Evolutionary conservation across 2,113 vertebrate species (phyloP).

Genomic region (Festucalex cinctus): DNA sequence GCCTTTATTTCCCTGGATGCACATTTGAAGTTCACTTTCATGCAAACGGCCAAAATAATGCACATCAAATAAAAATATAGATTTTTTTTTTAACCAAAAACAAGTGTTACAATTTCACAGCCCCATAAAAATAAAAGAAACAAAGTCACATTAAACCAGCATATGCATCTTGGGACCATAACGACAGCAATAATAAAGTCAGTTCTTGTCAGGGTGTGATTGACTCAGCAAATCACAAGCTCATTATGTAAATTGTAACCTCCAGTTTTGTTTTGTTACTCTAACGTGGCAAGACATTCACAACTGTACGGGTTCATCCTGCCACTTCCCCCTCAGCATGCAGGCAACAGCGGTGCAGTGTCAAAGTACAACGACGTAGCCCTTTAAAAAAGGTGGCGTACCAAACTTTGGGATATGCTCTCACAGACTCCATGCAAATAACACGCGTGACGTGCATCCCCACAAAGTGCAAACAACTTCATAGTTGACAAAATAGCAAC

Average conservation of each 20-base stretch:
- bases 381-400: slow-evolving; percentile 51
- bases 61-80: slow-evolving; percentile 23
- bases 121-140: not conserved
- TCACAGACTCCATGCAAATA: slow-evolving; percentile 63
- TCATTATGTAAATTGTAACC: not conserved
- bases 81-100: slow-evolving; percentile 20
- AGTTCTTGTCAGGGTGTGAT: slow-evolving; percentile 25
- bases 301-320: slow-evolving; percentile 1
- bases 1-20: slow-evolving; percentile 58
- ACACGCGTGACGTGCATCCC: slow-evolving; percentile 61
- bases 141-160: slow-evolving; percentile 32
- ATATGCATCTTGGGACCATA: slow-evolving; percentile 20
- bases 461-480: slow-evolving; percentile 58
- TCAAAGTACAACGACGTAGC: slow-evolving; percentile 46
- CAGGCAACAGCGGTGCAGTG: slow-evolving; percentile 26
- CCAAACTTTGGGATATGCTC: slow-evolving; percentile 49
- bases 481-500: slow-evolving; percentile 21
- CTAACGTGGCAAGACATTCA: not conserved
- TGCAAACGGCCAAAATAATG: slow-evolving; percentile 50
- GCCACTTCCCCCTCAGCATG: not conserved
- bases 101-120: slow-evolving; percentile 35
- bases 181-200: not conserved
- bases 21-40: slow-evolving; percentile 51
- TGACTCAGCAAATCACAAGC: slow-evolving; percentile 33
- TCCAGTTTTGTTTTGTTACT: not conserved